These are phyloP conservation scores for Manduca sexta DNA, from an alignment of 1,140 invertebrate genomes.

Conservation along the genomic window DNA sequence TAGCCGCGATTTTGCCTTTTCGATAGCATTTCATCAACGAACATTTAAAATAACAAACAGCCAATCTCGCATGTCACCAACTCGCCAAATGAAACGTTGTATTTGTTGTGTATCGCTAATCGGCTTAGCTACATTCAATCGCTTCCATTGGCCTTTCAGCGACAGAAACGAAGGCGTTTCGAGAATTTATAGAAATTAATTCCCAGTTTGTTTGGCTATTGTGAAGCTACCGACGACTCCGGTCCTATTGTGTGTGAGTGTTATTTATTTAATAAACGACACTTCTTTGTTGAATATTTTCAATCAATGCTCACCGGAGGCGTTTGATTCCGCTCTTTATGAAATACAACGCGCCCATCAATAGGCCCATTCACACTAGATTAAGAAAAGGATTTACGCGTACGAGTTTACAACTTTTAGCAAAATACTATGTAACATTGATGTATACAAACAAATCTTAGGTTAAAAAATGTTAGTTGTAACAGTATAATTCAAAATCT, in stretches of 20 bases:
- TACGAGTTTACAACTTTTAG: too few species aligned
- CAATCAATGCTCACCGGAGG: slow-evolving; percentile 45
- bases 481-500: too few species aligned
- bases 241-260: slow-evolving; percentile 37
- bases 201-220: slow-evolving; percentile 66
- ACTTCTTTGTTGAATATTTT: slow-evolving; percentile 46
- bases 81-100: slow-evolving; percentile 39
- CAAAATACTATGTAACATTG: too few species aligned
- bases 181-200: slow-evolving; percentile 68
- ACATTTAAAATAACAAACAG: slow-evolving; percentile 29
- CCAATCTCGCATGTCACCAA: slow-evolving; percentile 41
- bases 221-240: slow-evolving; percentile 49
- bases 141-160: slow-evolving; percentile 33
- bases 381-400: not conserved
- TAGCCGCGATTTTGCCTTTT: too few species aligned
- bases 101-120: slow-evolving; percentile 64
- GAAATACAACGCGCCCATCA: slow-evolving; percentile 16
- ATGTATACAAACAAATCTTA: too few species aligned
- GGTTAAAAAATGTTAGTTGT: too few species aligned
- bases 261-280: slow-evolving; percentile 70
- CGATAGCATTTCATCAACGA: too few species aligned
- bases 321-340: slow-evolving; percentile 40
- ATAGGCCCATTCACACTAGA: slow-evolving; percentile 4
- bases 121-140: slow-evolving; percentile 54
- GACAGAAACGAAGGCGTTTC: slow-evolving; percentile 58